Base-by-base conservation (phyloP, 2,888 invertebrate genomes). In the Napeogenes sylphis region DNA sequence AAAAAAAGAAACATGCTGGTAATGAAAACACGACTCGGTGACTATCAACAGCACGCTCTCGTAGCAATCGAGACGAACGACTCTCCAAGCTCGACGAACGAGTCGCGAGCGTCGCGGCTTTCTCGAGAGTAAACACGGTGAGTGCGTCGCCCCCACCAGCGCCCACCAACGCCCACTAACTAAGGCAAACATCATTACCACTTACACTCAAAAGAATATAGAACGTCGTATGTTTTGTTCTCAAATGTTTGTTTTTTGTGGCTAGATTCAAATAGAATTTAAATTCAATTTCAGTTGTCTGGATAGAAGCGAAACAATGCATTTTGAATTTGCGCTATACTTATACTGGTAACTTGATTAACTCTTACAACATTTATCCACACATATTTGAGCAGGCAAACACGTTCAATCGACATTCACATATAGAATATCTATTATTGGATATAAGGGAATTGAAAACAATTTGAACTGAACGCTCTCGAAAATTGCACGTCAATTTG, bases 31-130 rank as follows among this genome's bases (percentile, higher is more conserved):
- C 56, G 57, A 53, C 56, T 30, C 56, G 59, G 42, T 63, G 57
- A 57, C 30, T 57, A 63, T 60, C 60, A 60, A 61, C 62, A 59
- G 35, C 42, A 57, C 47, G 30, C 47, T 30, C 30, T 21, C 6
- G 30, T 51, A 51, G n/a, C 21, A 51, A 64, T 66, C 56, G 66
- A 68, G 64, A 63, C 67, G 64, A 62, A 62, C 38, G 58, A 42
- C 63, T 47, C 68, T 68, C 47, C 58, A 65, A 55, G 38, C 54
- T 56, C 56, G 58, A 32, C 59, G 38, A 60, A 13, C 61, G 53
- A 38, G 35, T 33, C 58, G 21, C 53, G 32, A 47, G 56, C n/a
- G 56, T 30, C 45, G 54, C 35, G 35, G 55, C 45, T 59, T 55
- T 55, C 59, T 59, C 45, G 45, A 59, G 45, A 35, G 55, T 35